Evolutionary conservation across 2,113 vertebrate genomes (phyloP).

Genomic region (Gadus chalcogrammus): DNA sequence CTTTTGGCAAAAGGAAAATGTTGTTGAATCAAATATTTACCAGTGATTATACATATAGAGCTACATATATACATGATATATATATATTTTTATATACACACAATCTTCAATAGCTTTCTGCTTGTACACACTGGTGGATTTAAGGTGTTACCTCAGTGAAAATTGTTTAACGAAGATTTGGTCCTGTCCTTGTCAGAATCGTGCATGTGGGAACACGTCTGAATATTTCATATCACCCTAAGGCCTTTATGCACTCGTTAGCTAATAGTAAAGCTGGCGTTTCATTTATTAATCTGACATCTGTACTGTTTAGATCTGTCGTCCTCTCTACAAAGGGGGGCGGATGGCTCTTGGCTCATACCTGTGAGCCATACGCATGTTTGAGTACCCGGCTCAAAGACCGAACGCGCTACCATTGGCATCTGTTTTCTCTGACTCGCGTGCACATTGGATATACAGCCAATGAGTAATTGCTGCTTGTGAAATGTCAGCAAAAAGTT

Average conservation of each 20-base stretch:
- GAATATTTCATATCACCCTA: conserved; percentile 7
- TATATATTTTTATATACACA: not conserved
- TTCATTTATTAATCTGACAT: conserved; percentile 19
- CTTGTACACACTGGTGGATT: no score
- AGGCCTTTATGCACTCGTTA: not conserved
- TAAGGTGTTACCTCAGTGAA: no score
- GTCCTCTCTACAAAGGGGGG: not conserved
- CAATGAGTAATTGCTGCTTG: no score
- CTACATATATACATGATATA: not conserved
- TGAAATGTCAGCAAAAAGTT: no score
- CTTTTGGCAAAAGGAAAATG: conserved; percentile 7
- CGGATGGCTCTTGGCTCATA: conserved; percentile 12
- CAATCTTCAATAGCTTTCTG: no score
- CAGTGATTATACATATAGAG: not conserved
- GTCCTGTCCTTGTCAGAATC: no score
- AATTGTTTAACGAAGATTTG: no score
- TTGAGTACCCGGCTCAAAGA: no score
- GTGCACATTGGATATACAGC: no score
- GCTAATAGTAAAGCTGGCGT: not conserved
- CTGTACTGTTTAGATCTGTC: conserved; percentile 9
- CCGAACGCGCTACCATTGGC: no score
- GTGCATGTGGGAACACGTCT: not conserved
- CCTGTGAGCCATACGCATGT: not conserved
- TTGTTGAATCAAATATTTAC: conserved; percentile 51
- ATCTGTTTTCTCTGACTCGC: no score